A percentile compares a stretch with the other conserved stretches of the same genome.
phyloP scores from a whole-genome alignment of 2,113 vertebrate genomes.

The Psittacus erithacus region DNA sequence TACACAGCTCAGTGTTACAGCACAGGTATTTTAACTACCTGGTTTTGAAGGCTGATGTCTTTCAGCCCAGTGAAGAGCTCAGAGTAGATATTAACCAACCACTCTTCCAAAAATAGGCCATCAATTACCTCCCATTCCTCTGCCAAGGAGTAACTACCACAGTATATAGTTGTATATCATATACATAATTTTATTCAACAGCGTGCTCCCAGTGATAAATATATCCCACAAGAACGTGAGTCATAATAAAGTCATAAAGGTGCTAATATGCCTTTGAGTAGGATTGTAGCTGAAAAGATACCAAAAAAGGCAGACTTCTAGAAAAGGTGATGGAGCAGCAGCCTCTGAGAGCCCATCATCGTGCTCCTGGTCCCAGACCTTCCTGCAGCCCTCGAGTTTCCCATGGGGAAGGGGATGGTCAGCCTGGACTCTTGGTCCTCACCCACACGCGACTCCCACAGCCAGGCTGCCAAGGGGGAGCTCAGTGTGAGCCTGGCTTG shows the following conservation, averaged over 20 bases:
- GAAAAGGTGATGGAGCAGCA: background rate
- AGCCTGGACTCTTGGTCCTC: fast-evolving
- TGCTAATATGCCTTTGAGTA: background rate
- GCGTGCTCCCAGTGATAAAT: background rate
- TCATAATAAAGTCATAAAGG: background rate
- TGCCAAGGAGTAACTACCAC: background rate
- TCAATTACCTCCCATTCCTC: background rate
- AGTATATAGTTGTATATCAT: background rate
- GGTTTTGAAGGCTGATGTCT: background rate
- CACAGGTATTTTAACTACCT: background rate
- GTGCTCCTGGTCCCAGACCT: fast-evolving
- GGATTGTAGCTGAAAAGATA: background rate
- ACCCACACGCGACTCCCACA: fast-evolving
- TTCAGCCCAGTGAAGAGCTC: background rate
- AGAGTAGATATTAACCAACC: background rate
- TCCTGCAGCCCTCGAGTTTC: fast-evolving
- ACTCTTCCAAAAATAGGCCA: background rate
- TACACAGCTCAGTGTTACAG: background rate
- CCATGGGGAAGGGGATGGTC: fast-evolving
- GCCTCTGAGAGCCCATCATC: background rate
- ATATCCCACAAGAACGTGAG: background rate
- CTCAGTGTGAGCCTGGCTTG: background rate
- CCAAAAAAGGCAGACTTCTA: background rate
- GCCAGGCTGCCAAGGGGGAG: background rate
- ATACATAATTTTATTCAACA: background rate